Evolutionary conservation across 2,797 vertebrate species (phyloP).

Genomic region (Brachymystax lenok): DNA sequence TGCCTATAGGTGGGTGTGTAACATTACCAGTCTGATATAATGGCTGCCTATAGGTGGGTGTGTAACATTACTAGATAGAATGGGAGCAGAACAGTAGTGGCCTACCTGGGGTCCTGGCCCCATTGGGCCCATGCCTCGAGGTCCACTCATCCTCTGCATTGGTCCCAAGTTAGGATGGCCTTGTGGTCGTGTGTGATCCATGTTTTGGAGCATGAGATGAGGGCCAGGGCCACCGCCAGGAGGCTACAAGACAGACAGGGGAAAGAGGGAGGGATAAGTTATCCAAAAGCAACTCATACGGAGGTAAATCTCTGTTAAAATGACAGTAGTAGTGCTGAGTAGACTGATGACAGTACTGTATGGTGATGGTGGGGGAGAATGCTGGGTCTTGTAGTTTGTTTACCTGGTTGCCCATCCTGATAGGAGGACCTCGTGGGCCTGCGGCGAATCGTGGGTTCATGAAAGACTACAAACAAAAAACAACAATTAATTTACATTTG

Average conservation of each 20-base stretch:
- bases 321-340: neutral
- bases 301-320: neutral
- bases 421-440: constrained; percentile 92
- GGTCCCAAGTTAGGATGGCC: constrained; percentile 92
- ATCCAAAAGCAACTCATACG: neutral
- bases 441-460: constrained; percentile 98
- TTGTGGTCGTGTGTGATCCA: constrained; percentile 98
- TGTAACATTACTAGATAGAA: neutral
- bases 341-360: neutral
- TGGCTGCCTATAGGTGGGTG: neutral
- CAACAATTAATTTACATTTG: neutral
- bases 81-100: neutral
- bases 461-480: constrained; percentile 86
- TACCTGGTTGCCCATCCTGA: constrained; percentile 98
- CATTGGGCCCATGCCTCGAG: constrained; percentile 98
- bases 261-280: neutral
- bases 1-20: too few relatives aligned
- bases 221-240: constrained; percentile 94
- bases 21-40: too few relatives aligned
- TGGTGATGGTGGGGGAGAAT: neutral
- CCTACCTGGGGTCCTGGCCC: constrained; percentile 95
- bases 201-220: constrained; percentile 96
- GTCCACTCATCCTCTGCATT: constrained; percentile 98
- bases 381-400: neutral
- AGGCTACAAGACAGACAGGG: constrained; percentile 71